Conservation (phyloP, 2,797 vertebrate genomes). For the Sebastes wilsoni region DNA sequence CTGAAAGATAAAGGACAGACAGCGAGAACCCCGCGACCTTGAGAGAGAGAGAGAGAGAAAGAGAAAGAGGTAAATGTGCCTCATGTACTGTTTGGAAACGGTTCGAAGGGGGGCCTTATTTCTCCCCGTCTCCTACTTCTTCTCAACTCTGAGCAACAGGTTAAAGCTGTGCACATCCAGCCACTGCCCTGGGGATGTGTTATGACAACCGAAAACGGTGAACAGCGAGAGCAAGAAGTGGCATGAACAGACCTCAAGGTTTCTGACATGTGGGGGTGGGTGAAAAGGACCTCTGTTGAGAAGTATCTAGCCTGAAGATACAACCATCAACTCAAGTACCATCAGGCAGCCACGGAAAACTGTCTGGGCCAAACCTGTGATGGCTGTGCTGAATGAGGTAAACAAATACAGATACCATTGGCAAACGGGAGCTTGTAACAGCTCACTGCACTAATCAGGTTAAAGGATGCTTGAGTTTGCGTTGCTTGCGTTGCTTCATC, state of each 20-base stretch:
- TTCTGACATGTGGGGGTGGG: constrained; percentile 72
- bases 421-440: constrained; percentile 52
- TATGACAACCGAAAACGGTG: constrained; percentile 82
- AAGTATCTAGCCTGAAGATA: constrained; percentile 81
- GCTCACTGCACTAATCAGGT: constrained; percentile 39
- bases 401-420: constrained; percentile 68
- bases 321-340: constrained; percentile 79
- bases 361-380: constrained; percentile 65
- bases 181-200: constrained; percentile 74
- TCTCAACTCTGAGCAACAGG: constrained; percentile 46
- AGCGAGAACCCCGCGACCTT: constrained; percentile 75
- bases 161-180: constrained; percentile 67
- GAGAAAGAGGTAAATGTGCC: constrained; percentile 40
- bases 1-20: constrained; percentile 81
- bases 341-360: constrained; percentile 65
- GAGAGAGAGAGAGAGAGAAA: constrained; percentile 17
- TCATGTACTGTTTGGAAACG: constrained; percentile 38
- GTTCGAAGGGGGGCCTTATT: constrained; percentile 48
- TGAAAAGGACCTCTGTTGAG: constrained; percentile 79
- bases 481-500: neutral
- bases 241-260: constrained; percentile 80
- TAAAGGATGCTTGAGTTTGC: constrained; percentile 30
- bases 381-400: constrained; percentile 54
- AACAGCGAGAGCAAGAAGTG: constrained; percentile 82
- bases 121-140: neutral